phyloP scores from a whole-genome alignment of 64 coral and sea anemone genomes.

The Astreopora myriophthalma region DNA sequence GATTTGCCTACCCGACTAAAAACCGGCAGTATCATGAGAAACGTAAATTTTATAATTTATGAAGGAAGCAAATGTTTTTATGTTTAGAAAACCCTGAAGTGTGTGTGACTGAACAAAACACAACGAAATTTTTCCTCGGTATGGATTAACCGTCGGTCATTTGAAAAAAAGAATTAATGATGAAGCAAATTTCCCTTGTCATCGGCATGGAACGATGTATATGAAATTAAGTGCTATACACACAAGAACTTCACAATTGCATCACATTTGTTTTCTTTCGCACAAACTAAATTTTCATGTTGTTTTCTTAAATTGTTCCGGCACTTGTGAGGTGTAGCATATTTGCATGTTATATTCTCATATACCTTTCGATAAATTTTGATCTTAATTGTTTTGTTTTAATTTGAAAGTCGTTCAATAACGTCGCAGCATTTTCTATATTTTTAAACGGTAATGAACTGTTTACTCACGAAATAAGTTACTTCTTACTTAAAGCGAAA shows the following conservation, averaged over 20 bases:
- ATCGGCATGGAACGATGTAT: too few species aligned
- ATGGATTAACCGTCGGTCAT: too few species aligned
- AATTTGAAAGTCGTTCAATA: not conserved
- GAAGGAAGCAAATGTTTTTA: too few species aligned
- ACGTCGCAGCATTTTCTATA: not conserved
- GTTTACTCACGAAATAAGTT: not conserved
- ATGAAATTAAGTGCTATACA: not conserved
- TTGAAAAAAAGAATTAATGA: too few species aligned
- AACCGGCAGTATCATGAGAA: too few species aligned
- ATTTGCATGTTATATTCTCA: not conserved
- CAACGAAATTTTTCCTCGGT: too few species aligned
- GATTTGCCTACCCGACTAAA: too few species aligned
- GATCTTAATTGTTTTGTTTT: not conserved
- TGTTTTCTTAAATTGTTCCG: not conserved
- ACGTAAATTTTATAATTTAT: too few species aligned
- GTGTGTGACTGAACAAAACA: too few species aligned
- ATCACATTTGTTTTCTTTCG: not conserved
- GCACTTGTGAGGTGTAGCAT: not conserved
- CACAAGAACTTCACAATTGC: not conserved
- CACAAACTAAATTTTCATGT: not conserved
- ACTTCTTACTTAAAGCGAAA: not conserved
- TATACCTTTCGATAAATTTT: not conserved
- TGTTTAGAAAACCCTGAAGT: too few species aligned
- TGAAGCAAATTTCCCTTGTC: too few species aligned
- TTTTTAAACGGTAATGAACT: not conserved